Conservation (phyloP, 2,888 invertebrate genomes). For the Aricia artaxerxes region DNA sequence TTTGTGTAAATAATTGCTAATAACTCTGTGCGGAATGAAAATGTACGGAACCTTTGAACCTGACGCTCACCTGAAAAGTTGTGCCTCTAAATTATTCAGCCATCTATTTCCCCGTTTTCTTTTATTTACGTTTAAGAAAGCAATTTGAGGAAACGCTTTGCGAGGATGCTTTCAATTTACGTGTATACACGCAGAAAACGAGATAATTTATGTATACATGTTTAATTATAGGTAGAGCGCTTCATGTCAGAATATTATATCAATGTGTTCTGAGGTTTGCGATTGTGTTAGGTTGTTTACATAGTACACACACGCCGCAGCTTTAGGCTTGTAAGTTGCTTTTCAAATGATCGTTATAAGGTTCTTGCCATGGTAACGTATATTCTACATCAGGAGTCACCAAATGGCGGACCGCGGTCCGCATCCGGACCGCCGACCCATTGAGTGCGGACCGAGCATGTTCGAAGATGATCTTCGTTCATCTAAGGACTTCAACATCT, state of each 20-base stretch:
- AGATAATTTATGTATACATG: constrained; percentile 34
- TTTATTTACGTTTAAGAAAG: constrained; percentile 65
- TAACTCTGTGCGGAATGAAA: background rate
- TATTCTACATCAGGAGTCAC: too few relatives aligned
- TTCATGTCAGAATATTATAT: background rate
- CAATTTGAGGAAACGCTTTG: constrained; percentile 51
- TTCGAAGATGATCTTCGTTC: too few relatives aligned
- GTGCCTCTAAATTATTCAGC: constrained; percentile 60
- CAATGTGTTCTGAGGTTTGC: constrained; percentile 1
- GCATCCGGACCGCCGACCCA: too few relatives aligned
- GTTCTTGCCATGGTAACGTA: background rate
- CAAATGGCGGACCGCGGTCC: too few relatives aligned
- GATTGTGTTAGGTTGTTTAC: background rate
- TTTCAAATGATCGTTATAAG: background rate
- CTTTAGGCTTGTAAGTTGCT: background rate
- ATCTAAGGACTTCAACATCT: too few relatives aligned
- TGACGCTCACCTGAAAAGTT: constrained; percentile 40
- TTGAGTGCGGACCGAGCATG: too few relatives aligned
- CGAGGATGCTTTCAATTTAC: constrained; percentile 35
- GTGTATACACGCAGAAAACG: constrained; percentile 36
- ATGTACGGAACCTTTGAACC: constrained; percentile 10
- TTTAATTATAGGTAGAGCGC: constrained; percentile 25
- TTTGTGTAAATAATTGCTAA: background rate
- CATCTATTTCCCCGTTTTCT: constrained; percentile 59
- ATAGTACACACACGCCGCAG: too few relatives aligned